These are phyloP conservation scores for Sylvicapra grimmia DNA, from an alignment of 2,113 vertebrate species.

Conservation along the genomic window DNA sequence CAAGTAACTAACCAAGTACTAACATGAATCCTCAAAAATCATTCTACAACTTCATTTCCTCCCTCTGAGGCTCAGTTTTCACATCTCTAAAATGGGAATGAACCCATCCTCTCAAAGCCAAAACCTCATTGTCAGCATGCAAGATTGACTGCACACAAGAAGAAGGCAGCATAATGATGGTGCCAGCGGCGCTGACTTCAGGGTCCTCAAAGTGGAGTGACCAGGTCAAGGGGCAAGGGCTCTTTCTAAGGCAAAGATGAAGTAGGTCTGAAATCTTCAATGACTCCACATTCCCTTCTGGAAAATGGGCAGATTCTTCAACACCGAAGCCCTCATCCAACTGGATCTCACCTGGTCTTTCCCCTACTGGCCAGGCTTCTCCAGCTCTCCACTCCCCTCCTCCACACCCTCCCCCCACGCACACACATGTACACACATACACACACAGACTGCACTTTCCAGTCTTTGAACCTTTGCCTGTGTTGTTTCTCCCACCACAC, in stretches of 20 bases:
- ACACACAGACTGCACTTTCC: too few relatives aligned
- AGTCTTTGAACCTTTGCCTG: background rate
- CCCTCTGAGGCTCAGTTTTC: background rate
- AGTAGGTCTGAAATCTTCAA: background rate
- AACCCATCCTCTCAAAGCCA: background rate
- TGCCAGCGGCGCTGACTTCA: background rate
- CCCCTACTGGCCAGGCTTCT: background rate
- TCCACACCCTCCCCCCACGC: rapidly evolving
- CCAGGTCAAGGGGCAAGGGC: background rate
- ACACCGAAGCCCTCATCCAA: background rate
- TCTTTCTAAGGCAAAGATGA: background rate
- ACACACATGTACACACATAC: background rate
- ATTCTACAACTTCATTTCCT: background rate
- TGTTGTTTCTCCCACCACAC: background rate
- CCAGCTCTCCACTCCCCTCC: background rate
- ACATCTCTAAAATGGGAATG: background rate
- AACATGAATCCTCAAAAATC: background rate
- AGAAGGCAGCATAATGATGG: background rate
- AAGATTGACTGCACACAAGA: background rate
- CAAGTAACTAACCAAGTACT: background rate
- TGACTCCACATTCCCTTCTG: background rate
- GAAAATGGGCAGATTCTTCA: background rate
- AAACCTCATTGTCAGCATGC: background rate
- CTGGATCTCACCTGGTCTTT: background rate
- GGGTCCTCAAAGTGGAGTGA: background rate